Evolutionary conservation across 2,113 vertebrate genomes (phyloP).

Genomic region (Suncus etruscus): DNA sequence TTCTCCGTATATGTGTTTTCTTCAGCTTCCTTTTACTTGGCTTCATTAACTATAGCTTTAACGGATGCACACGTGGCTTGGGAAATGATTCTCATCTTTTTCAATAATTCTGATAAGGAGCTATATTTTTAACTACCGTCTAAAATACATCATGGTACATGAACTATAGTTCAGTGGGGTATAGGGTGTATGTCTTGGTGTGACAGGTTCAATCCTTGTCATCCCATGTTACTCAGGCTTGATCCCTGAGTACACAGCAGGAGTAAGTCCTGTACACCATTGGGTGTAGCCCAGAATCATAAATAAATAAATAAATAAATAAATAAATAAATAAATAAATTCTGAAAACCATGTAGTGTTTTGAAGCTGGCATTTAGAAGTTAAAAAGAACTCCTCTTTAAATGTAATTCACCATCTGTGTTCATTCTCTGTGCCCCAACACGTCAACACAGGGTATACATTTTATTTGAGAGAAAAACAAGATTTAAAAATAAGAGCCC

Average conservation of each 20-base stretch:
- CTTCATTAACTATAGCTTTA: constrained; percentile 75
- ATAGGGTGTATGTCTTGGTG: too few species aligned
- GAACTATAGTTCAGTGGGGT: too few species aligned
- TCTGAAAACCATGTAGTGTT: constrained; percentile 83
- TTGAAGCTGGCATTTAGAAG: constrained; percentile 63
- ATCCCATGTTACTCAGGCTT: too few species aligned
- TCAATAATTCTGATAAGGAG: constrained; percentile 73
- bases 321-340: too few species aligned
- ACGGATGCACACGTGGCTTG: constrained; percentile 80
- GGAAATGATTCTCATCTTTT: constrained; percentile 84
- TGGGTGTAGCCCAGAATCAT: too few species aligned
- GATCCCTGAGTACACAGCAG: too few species aligned
- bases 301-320: too few species aligned
- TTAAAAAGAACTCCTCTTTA: constrained; percentile 58
- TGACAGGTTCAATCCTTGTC: too few species aligned
- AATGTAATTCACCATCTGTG: constrained; percentile 64
- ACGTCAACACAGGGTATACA: neutral
- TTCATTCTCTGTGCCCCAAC: constrained; percentile 37
- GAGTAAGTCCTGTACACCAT: too few species aligned
- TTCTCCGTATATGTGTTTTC: constrained; percentile 18
- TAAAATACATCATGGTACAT: constrained; percentile 75
- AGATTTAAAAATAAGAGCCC: neutral
- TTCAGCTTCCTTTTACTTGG: constrained; percentile 68
- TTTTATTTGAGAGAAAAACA: constrained; percentile 64
- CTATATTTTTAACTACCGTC: constrained; percentile 80